phyloP scores from a whole-genome alignment of 2,888 invertebrate species.

The Muscina levida region DNA sequence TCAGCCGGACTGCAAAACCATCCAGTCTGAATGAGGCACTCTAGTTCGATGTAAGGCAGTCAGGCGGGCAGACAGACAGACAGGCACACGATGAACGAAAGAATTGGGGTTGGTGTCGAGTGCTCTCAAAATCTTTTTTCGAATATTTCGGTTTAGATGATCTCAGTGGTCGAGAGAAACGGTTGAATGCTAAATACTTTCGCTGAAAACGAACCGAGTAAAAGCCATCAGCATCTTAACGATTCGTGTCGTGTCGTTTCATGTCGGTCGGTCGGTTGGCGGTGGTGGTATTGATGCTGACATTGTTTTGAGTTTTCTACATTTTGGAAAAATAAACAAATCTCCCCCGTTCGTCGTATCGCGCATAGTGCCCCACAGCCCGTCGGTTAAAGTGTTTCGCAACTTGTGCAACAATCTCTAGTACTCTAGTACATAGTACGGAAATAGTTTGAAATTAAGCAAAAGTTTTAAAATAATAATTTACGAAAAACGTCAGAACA shows the following conservation, averaged over 20 bases:
- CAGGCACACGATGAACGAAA: background rate
- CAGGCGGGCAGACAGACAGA: background rate
- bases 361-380: too few relatives aligned
- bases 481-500: background rate
- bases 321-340: constrained; percentile 36
- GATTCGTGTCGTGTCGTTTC: too few relatives aligned
- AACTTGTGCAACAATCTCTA: constrained; percentile 1
- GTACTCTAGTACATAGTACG: background rate
- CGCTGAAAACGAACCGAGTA: constrained; percentile 6
- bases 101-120: background rate
- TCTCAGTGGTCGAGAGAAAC: constrained; percentile 50
- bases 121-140: constrained; percentile 13
- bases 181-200: constrained; percentile 33
- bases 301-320: constrained; percentile 1
- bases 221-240: too few relatives aligned
- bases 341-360: background rate
- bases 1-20: background rate
- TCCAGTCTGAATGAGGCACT: background rate
- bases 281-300: too few relatives aligned
- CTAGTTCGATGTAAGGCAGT: background rate
- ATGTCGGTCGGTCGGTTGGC: too few relatives aligned
- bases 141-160: constrained; percentile 50
- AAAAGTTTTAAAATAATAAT: constrained; percentile 22
- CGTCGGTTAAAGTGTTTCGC: constrained; percentile 10
- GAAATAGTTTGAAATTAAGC: constrained; percentile 26